A percentile compares a stretch with the other conserved stretches of the same genome.
These are phyloP conservation scores for Cydia fagiglandana DNA, from an alignment of 1,140 invertebrate species.

Conservation along the genomic window DNA sequence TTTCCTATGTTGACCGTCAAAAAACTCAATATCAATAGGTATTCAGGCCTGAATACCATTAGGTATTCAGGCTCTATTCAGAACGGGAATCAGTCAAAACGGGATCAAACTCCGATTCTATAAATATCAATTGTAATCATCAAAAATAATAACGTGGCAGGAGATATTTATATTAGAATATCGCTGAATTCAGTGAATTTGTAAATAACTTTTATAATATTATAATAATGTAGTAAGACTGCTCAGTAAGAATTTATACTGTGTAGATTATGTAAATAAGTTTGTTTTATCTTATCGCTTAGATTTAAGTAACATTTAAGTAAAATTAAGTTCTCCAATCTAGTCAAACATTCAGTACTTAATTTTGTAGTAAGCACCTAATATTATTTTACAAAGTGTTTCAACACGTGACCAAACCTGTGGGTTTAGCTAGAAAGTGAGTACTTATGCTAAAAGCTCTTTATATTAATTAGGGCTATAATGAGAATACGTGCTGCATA, in stretches of 20 bases:
- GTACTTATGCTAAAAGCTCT: too few relatives aligned
- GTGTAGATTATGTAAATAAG: not conserved
- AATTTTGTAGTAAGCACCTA: constrained; percentile 6
- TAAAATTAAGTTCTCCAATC: constrained; percentile 14
- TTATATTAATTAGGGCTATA: not conserved
- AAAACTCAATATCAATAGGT: too few relatives aligned
- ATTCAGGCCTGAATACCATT: too few relatives aligned
- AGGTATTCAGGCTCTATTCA: too few relatives aligned
- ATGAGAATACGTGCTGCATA: not conserved
- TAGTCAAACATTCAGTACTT: not conserved
- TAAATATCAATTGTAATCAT: too few relatives aligned
- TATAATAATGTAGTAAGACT: constrained; percentile 13
- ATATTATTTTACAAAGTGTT: constrained; percentile 4
- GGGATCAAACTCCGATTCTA: too few relatives aligned
- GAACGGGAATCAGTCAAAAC: too few relatives aligned
- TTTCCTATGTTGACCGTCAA: too few relatives aligned
- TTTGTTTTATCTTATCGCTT: not conserved
- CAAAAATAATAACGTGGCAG: too few relatives aligned
- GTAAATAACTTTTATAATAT: constrained; percentile 3
- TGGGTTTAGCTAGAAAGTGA: not conserved
- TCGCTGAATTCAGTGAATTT: not conserved
- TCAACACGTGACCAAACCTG: not conserved
- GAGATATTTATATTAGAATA: too few relatives aligned
- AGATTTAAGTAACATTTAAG: not conserved
- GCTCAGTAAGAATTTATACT: constrained; percentile 16